Evolutionary conservation across 2,797 vertebrate genomes (phyloP).

Genomic region (Enteromius unitaeniatus): DNA sequence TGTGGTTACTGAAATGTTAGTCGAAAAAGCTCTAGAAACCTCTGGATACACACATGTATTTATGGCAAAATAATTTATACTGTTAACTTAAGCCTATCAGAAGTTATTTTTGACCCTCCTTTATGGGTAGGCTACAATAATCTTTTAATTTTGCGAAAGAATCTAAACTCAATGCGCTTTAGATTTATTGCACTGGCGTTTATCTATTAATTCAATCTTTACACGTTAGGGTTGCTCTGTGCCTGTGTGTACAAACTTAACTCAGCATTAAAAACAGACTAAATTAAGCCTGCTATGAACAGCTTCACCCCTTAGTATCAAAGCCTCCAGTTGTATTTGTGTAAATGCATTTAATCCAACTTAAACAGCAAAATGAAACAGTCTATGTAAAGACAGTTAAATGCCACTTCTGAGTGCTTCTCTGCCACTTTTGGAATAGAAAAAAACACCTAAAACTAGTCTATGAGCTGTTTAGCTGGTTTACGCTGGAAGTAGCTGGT

Average conservation of each 20-base stretch:
- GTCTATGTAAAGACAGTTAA: neutral
- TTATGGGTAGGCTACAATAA: neutral
- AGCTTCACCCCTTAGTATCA: neutral
- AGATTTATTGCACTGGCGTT: neutral
- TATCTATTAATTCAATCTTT: neutral
- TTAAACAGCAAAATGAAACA: neutral
- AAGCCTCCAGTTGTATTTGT: neutral
- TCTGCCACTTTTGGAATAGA: neutral
- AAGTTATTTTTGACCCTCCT: neutral
- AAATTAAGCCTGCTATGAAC: neutral
- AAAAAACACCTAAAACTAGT: too few relatives aligned
- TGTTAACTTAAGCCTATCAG: neutral
- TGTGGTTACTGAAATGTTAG: neutral
- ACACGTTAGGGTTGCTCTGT: neutral
- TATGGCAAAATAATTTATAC: neutral
- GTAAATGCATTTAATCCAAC: neutral
- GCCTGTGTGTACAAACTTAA: neutral
- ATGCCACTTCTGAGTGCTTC: neutral
- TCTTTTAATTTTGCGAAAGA: neutral
- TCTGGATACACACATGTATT: neutral
- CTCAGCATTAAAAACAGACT: neutral
- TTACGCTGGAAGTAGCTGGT: too few relatives aligned
- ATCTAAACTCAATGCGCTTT: neutral
- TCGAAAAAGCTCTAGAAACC: neutral
- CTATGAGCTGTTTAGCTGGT: too few relatives aligned